These are phyloP conservation scores for Podarcis cretensis DNA, from an alignment of 2,113 vertebrate genomes.

Conservation along the genomic window DNA sequence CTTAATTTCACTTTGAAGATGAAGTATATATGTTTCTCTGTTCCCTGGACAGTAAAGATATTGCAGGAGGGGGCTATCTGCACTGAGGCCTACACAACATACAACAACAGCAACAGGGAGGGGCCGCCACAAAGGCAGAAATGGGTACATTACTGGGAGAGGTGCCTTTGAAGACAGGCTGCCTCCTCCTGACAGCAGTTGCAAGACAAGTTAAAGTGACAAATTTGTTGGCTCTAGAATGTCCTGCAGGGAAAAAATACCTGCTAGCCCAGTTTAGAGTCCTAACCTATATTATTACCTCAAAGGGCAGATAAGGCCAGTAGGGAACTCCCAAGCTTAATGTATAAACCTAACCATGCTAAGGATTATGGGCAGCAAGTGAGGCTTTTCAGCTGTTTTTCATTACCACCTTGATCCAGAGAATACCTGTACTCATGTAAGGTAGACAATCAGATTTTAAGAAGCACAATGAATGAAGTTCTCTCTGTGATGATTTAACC, in stretches of 20 bases:
- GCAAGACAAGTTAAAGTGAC: not conserved
- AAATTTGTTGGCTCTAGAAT: not conserved
- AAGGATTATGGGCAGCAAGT: not conserved
- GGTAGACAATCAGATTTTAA: not conserved
- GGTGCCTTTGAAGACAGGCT: not conserved
- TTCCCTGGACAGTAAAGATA: not conserved
- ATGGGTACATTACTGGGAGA: not conserved
- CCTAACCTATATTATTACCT: not conserved
- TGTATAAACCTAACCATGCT: not conserved
- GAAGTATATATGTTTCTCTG: not conserved
- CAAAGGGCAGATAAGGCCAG: not conserved
- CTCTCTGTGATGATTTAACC: not conserved
- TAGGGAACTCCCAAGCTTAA: not conserved
- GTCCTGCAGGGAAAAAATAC: not conserved
- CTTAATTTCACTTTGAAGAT: slow-evolving; percentile 10
- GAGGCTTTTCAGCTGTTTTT: not conserved
- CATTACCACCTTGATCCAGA: not conserved
- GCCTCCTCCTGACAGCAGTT: not conserved
- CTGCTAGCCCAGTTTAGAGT: not conserved
- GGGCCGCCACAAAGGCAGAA: not conserved
- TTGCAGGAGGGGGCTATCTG: not conserved
- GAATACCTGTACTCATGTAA: not conserved
- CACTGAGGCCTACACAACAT: not conserved
- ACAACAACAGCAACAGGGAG: not conserved
- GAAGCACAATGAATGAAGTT: not conserved